A percentile compares a stretch with the other conserved stretches of the same genome.
Conservation (phyloP, 2,888 invertebrate genomes). For the Campoplex capitator region DNA sequence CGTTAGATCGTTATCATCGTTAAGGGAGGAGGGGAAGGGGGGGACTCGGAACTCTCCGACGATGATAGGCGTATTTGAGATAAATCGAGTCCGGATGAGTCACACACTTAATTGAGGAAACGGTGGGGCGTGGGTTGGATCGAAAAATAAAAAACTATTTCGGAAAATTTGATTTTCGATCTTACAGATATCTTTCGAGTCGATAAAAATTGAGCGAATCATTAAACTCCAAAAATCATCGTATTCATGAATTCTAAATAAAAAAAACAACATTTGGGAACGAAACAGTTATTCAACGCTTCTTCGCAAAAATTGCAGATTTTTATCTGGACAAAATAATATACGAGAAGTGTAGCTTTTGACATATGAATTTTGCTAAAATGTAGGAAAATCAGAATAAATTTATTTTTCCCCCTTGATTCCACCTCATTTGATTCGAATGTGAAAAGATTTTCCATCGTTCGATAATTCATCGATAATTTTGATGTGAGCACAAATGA, state of each 20-base stretch:
- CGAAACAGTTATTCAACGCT: too few relatives aligned
- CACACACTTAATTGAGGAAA: not conserved
- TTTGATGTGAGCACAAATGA: not conserved
- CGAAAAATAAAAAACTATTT: not conserved
- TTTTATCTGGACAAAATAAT: too few relatives aligned
- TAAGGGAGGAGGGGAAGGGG: too few relatives aligned
- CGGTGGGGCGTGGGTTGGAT: not conserved
- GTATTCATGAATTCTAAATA: too few relatives aligned
- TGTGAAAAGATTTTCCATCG: too few relatives aligned
- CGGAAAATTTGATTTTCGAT: not conserved
- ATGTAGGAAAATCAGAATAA: not conserved
- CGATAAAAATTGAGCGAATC: not conserved
- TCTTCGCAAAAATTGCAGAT: too few relatives aligned
- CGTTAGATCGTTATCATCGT: not conserved
- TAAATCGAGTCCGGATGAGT: not conserved
- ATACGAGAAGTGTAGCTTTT: not conserved
- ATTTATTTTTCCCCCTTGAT: not conserved
- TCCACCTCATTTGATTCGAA: too few relatives aligned
- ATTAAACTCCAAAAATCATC: not conserved
- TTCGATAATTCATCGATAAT: not conserved
- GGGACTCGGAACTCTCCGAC: not conserved
- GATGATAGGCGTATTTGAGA: not conserved
- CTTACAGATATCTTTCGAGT: too few relatives aligned
- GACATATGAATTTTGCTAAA: not conserved
- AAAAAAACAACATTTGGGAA: too few relatives aligned